phyloP scores from a whole-genome alignment of 2,113 vertebrate species.

The Monarcha castaneiventris region DNA sequence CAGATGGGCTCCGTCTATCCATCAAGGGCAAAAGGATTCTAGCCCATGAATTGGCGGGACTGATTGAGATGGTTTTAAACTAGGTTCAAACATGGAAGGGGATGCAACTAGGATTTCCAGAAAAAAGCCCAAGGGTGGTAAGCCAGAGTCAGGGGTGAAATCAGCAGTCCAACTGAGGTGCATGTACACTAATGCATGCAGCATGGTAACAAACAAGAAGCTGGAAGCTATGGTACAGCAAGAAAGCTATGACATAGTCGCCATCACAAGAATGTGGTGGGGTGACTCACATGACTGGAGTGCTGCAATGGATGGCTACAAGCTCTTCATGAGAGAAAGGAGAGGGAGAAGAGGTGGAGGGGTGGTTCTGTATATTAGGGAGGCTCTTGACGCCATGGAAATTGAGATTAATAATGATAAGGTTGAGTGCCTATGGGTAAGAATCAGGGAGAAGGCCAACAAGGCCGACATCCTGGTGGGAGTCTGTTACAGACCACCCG shows the following conservation, averaged over 20 bases:
- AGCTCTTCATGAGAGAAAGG: neutral
- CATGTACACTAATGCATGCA: neutral
- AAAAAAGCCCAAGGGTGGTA: neutral
- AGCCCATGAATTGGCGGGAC: neutral
- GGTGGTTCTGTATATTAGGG: neutral
- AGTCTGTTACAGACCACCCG: neutral
- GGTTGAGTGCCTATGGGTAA: neutral
- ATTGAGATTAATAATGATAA: neutral
- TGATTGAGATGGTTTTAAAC: neutral
- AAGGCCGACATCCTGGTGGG: neutral
- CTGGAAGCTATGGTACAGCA: neutral
- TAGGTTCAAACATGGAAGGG: neutral
- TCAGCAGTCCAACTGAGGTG: neutral
- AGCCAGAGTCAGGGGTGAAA: neutral
- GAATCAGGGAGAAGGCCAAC: neutral
- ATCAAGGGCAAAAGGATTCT: neutral
- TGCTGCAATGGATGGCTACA: neutral
- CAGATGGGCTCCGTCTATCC: neutral
- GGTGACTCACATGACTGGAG: neutral
- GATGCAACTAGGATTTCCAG: neutral
- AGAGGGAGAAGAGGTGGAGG: neutral
- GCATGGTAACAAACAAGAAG: neutral
- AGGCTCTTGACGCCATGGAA: neutral
- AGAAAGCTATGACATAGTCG: accelerated
- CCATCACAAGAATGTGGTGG: neutral